Evolutionary conservation across 1,140 invertebrate species (phyloP), one percentile per base, ranked within the genome.

Genomic region (Drosophila funebris): DNA sequence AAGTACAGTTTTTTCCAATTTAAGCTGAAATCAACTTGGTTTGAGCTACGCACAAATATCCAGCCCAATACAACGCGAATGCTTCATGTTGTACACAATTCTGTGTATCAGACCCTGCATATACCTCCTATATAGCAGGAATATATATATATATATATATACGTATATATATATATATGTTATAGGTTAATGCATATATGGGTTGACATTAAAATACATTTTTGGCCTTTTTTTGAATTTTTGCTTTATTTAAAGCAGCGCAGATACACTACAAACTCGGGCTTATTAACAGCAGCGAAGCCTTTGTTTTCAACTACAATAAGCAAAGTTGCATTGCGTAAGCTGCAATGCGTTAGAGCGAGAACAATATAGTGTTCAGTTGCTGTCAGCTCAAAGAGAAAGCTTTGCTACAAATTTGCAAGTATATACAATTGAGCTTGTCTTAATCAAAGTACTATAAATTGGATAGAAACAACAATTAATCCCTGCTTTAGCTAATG

Each of bases 161-260:
- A 27, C 8, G 7, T 9, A 50, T 41, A 44, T 52, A 60, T 37
- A 41, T 43, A 52, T 20, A 41, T 43, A 44, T 9, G 11, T 69
- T 36, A 50, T 6, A 13, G 36, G 29, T 54, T n/a, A 20, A 4
- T 56, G 9, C 22, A 20, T 69, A 70, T 37, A 70, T 70, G 67
- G 67, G 67, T 64, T 70, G 67, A 56, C 67, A 70, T 56, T 70
- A 63, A 70, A 70, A 70, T 53, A 56, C n/a, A 56, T 37, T 64
- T 41, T 20, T 44, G 27, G 31, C 29, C 9, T 29, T 53, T 31
- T 31, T 20, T 33, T 18, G 24, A 7, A 48, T 67, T 67, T 62
- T 69, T 53, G 66, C 48, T 53, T 43, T 53, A 62, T 63, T 70
- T 70, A 63, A 37, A 54, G 58, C 48, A 18, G 36, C n/a, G 7